These are phyloP conservation scores for Aviceda subcristata DNA, from an alignment of 2,113 vertebrate species.

Conservation along the genomic window DNA sequence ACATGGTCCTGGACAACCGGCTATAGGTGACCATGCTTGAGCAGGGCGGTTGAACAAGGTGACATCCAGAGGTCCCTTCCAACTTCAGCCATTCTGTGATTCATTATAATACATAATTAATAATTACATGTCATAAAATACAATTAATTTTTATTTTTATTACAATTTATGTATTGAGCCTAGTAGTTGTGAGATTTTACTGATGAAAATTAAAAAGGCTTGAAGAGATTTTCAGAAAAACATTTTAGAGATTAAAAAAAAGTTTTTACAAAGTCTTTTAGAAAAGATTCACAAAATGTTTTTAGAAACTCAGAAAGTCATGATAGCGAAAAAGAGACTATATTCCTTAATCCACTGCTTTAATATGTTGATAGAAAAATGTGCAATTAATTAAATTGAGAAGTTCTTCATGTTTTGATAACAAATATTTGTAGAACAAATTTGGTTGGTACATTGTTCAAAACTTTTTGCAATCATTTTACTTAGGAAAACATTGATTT, in stretches of 20 bases:
- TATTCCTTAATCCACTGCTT: neutral
- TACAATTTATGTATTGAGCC: neutral
- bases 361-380: neutral
- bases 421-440: neutral
- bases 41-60: neutral
- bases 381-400: neutral
- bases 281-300: too few species aligned
- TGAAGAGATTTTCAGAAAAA: neutral
- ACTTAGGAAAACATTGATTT: neutral
- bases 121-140: neutral
- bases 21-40: neutral
- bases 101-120: neutral
- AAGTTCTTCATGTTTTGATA: neutral
- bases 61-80: neutral
- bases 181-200: neutral
- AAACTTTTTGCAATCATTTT: neutral
- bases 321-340: neutral
- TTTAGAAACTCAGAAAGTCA: neutral
- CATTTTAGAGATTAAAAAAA: neutral
- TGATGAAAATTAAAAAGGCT: neutral
- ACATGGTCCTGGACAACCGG: fast-evolving
- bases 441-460: neutral
- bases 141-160: neutral
- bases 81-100: neutral
- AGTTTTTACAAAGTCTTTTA: neutral